Conservation (phyloP, 1,140 invertebrate species). For the Bombus picipes region DNA sequence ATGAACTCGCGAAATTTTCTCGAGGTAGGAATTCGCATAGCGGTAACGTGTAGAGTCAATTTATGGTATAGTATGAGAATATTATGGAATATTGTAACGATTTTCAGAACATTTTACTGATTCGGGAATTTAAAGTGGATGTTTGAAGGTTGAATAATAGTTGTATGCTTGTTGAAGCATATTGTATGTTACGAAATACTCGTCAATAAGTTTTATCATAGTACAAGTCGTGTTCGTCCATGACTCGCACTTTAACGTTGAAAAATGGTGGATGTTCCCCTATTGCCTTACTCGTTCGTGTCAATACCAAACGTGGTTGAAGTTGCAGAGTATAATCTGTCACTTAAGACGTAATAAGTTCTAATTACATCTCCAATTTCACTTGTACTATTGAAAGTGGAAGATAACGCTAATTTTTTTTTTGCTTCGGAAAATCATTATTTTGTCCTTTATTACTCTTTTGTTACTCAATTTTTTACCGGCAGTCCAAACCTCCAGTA, state of each 20-base stretch:
- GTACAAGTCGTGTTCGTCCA: slow-evolving; percentile 12
- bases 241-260: slow-evolving; percentile 48
- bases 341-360: not conserved
- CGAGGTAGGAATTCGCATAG: not conserved
- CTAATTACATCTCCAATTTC: not conserved
- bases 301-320: slow-evolving; percentile 31
- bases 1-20: slow-evolving; percentile 28
- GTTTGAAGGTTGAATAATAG: slow-evolving; percentile 50
- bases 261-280: slow-evolving; percentile 58
- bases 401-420: not conserved
- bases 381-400: no score
- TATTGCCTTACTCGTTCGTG: slow-evolving; percentile 38
- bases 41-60: not conserved
- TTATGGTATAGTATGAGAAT: not conserved
- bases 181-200: slow-evolving; percentile 47
- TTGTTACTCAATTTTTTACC: slow-evolving; percentile 10
- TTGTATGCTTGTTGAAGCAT: slow-evolving; percentile 17
- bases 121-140: not conserved
- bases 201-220: slow-evolving; percentile 32
- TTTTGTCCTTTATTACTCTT: not conserved
- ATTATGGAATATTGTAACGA: not conserved
- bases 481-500: not conserved
- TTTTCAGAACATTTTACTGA: not conserved
- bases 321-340: slow-evolving; percentile 14
- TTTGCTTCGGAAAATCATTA: not conserved